Evolutionary conservation across 2,113 vertebrate species (phyloP).

Genomic region (Atlantisia rogersi): DNA sequence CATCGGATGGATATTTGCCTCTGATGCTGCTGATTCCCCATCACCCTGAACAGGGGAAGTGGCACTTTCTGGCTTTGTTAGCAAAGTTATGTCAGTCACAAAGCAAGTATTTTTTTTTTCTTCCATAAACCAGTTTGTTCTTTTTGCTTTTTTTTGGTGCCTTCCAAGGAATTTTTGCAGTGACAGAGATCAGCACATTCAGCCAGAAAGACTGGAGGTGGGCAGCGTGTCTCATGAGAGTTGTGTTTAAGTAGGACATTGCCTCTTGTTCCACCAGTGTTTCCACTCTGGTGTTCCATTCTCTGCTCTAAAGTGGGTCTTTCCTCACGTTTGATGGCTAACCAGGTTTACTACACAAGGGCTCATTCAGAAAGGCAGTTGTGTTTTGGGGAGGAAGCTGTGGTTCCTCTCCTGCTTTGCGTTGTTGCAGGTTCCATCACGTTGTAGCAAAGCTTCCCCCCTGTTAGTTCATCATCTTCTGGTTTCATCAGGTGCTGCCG

Average conservation of each 20-base stretch:
- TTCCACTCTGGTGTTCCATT: background rate
- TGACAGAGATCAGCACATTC: background rate
- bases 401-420: background rate
- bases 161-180: background rate
- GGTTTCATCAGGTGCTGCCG: background rate
- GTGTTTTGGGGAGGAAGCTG: background rate
- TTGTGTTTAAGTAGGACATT: background rate
- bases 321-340: fast-evolving
- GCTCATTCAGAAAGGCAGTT: background rate
- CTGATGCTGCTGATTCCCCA: background rate
- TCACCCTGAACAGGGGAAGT: background rate
- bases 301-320: background rate
- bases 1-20: background rate
- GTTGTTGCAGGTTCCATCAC: background rate
- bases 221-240: background rate
- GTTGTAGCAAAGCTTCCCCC: background rate
- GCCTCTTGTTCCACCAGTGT: background rate
- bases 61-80: background rate
- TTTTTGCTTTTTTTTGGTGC: background rate
- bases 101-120: background rate
- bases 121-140: background rate
- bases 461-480: background rate
- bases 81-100: background rate
- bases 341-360: background rate
- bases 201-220: background rate